Conservation (phyloP, 2,113 vertebrate species). For the Psilopsiagon aurifrons region DNA sequence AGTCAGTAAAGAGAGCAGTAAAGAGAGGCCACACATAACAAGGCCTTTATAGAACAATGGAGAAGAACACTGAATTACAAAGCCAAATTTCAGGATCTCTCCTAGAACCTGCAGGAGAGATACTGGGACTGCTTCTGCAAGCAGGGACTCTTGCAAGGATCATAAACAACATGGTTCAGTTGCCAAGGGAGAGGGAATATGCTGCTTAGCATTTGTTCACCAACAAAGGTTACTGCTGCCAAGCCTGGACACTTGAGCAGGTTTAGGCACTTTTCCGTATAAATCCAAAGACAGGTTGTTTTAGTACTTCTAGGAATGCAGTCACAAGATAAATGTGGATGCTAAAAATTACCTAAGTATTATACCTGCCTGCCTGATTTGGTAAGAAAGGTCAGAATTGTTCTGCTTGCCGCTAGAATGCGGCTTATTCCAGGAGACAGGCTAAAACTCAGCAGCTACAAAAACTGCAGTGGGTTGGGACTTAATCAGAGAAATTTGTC, state of each 20-base stretch:
- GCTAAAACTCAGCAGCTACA: neutral
- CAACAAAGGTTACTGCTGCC: neutral
- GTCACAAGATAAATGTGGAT: neutral
- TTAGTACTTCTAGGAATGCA: neutral
- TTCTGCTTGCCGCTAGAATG: neutral
- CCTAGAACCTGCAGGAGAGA: neutral
- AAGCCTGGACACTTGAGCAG: neutral
- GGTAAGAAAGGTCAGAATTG: neutral
- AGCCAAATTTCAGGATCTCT: neutral
- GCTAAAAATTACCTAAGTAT: neutral
- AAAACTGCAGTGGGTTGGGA: neutral
- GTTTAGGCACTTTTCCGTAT: neutral
- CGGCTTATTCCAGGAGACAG: neutral
- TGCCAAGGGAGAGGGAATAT: neutral
- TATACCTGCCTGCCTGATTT: neutral
- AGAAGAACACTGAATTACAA: neutral
- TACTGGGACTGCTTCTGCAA: neutral
- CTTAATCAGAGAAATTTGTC: neutral
- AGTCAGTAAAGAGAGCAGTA: neutral
- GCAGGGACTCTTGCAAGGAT: neutral
- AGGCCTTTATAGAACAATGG: neutral
- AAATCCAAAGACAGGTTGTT: neutral
- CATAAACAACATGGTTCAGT: neutral
- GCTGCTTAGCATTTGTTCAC: neutral
- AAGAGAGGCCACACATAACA: neutral